phyloP scores from a whole-genome alignment of 1,140 invertebrate species.

The Ylistrum balloti region DNA sequence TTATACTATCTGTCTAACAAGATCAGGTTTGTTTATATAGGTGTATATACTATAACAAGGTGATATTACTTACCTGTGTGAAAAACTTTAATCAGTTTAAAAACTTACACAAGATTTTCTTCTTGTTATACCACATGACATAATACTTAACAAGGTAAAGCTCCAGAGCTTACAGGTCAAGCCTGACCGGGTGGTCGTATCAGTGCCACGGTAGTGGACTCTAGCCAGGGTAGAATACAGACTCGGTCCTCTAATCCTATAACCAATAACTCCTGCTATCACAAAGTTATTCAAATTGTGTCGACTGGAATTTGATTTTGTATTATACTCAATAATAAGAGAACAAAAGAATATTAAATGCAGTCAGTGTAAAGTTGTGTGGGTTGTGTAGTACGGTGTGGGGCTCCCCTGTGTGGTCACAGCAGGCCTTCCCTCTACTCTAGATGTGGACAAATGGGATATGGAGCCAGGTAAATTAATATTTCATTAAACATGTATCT shows the following conservation, averaged over 20 bases:
- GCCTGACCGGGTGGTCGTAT: constrained; percentile 1
- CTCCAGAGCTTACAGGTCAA: neutral
- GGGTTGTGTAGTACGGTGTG: neutral
- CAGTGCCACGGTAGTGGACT: neutral
- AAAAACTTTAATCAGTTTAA: constrained; percentile 34
- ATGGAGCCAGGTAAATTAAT: neutral
- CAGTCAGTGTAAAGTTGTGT: neutral
- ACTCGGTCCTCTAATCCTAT: neutral
- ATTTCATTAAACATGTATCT: too few species aligned
- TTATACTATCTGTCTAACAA: neutral
- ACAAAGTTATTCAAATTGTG: neutral
- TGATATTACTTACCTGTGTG: neutral
- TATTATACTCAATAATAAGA: constrained; percentile 21
- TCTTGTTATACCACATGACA: neutral
- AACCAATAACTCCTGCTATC: constrained; percentile 27
- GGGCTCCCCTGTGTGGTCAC: neutral
- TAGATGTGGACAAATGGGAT: neutral
- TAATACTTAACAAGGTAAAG: neutral
- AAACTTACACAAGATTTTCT: constrained; percentile 9
- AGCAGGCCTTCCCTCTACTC: neutral
- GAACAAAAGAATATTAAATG: constrained; percentile 7
- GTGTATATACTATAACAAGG: neutral
- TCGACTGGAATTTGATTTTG: constrained; percentile 24
- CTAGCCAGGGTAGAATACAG: neutral
- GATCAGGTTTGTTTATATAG: neutral